Evolutionary conservation across 2,888 invertebrate species (phyloP).

Genomic region (Margaritifera margaritifera): DNA sequence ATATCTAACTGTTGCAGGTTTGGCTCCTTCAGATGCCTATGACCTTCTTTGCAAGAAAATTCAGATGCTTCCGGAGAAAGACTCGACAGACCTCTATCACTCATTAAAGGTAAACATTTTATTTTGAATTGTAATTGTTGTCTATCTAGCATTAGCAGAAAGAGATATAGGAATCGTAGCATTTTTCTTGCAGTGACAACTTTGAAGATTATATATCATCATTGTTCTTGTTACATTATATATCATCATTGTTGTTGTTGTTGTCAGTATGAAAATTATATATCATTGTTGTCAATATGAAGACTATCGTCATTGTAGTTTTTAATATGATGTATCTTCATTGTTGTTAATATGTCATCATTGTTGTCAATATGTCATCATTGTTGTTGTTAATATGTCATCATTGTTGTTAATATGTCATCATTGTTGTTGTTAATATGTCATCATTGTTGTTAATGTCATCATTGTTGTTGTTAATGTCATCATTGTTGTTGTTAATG

Average conservation of each 20-base stretch:
- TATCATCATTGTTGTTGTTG: not conserved
- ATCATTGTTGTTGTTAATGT: not conserved
- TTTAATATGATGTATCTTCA: no score
- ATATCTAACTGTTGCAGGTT: slow-evolving; percentile 41
- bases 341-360: no score
- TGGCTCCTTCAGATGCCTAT: slow-evolving; percentile 56
- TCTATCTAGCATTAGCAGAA: not conserved
- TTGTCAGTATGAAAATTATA: not conserved
- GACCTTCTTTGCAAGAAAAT: slow-evolving; percentile 60
- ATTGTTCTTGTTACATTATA: not conserved
- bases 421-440: not conserved
- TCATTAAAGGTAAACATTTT: slow-evolving; percentile 55
- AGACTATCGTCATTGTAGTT: not conserved
- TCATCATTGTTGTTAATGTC: no score
- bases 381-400: no score
- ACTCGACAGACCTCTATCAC: slow-evolving; percentile 55
- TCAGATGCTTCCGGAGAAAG: slow-evolving; percentile 61
- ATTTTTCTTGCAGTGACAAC: not conserved
- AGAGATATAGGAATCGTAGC: not conserved
- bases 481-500: not conserved
- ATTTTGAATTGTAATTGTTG: not conserved
- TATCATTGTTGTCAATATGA: slow-evolving; percentile 2
- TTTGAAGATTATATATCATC: not conserved
- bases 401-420: not conserved
- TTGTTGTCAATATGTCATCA: no score